phyloP scores from a whole-genome alignment of 2,113 vertebrate species.

The Hylia prasina region DNA sequence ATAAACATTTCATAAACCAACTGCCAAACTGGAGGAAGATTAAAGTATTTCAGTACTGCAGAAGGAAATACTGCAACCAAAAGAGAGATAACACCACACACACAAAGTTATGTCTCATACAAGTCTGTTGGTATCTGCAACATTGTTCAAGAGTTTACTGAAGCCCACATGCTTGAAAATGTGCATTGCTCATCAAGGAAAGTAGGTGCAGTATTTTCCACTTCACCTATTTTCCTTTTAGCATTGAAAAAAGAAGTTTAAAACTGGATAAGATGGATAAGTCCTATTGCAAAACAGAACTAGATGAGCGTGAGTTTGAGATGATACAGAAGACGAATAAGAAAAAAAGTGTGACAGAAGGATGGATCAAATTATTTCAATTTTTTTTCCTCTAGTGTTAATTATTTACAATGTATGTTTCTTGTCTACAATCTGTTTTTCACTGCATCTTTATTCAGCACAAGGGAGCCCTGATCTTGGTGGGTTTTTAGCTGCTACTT shows the following conservation, averaged over 20 bases:
- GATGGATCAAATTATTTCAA: conserved; percentile 24
- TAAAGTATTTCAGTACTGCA: conserved; percentile 18
- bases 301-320: not conserved
- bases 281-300: not conserved
- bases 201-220: not conserved
- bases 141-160: not conserved
- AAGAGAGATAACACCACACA: not conserved
- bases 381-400: conserved; percentile 21
- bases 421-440: conserved; percentile 41
- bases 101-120: not conserved
- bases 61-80: not conserved
- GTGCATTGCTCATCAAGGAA: rapidly evolving
- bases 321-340: not conserved
- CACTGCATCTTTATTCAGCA: not conserved
- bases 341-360: not conserved
- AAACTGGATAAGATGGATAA: not conserved
- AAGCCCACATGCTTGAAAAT: not conserved
- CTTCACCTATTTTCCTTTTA: not conserved
- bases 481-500: not conserved
- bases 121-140: not conserved
- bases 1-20: conserved; percentile 43
- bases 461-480: conserved; percentile 15
- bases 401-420: conserved; percentile 47
- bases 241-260: not conserved
- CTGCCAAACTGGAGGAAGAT: conserved; percentile 49